A percentile compares a stretch with the other conserved stretches of the same genome.
Evolutionary conservation across 2,797 vertebrate genomes (phyloP).

Genomic region (Smutsia gigantea): DNA sequence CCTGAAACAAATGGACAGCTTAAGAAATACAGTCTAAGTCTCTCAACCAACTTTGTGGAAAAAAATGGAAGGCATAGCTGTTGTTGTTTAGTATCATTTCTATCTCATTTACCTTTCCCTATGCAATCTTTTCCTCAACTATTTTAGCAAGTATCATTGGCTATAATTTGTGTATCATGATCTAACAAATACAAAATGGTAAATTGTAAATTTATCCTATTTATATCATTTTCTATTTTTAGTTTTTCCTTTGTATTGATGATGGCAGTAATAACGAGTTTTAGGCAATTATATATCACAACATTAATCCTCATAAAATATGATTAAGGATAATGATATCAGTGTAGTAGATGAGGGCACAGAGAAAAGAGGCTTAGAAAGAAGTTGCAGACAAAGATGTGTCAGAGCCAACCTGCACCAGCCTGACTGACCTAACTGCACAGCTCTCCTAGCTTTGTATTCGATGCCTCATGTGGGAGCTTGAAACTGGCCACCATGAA

Average conservation of each 20-base stretch:
- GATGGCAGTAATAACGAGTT: neutral
- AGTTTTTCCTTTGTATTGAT: neutral
- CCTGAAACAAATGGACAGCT: neutral
- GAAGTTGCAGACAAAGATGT: neutral
- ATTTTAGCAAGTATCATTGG: neutral
- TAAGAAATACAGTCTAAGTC: neutral
- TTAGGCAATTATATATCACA: neutral
- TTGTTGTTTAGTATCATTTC: neutral
- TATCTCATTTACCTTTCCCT: neutral
- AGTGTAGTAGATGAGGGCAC: neutral
- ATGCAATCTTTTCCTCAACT: neutral
- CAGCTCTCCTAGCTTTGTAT: neutral
- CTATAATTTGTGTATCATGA: neutral
- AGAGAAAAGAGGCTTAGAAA: neutral
- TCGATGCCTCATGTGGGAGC: neutral
- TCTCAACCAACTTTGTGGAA: neutral
- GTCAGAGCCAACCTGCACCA: neutral
- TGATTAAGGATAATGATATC: neutral
- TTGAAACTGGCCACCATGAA: neutral
- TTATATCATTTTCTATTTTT: neutral
- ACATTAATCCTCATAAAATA: neutral
- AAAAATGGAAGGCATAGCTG: neutral
- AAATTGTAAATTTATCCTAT: neutral
- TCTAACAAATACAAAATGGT: neutral
- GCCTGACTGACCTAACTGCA: accelerated